Evolutionary conservation across 2,797 vertebrate species (phyloP).

Genomic region (Smutsia gigantea): DNA sequence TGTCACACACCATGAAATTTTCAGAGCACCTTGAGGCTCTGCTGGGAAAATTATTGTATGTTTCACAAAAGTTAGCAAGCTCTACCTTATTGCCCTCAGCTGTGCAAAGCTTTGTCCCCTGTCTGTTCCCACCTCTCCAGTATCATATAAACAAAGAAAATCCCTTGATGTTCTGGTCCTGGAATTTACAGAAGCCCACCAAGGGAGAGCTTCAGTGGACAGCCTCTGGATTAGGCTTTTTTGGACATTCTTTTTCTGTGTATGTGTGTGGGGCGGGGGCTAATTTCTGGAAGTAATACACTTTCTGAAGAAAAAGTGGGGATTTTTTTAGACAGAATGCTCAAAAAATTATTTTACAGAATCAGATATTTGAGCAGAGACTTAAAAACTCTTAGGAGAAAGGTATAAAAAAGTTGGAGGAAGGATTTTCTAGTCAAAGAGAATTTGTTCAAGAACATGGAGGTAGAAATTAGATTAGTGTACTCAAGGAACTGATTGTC

Average conservation of each 20-base stretch:
- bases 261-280: background rate
- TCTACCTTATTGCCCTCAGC: conserved; percentile 10
- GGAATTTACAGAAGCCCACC: background rate
- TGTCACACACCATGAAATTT: background rate
- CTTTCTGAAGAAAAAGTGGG: background rate
- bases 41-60: background rate
- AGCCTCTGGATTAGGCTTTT: background rate
- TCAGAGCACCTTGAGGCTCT: background rate
- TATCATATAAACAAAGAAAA: background rate
- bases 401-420: background rate
- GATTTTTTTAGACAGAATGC: background rate
- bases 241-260: background rate
- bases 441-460: background rate
- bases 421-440: background rate
- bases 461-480: background rate
- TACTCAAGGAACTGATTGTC: background rate
- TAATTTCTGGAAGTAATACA: background rate
- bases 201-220: background rate
- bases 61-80: conserved; percentile 1
- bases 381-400: background rate
- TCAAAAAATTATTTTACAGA: background rate
- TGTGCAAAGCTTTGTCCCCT: background rate
- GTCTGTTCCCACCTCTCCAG: background rate
- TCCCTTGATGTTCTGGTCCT: background rate
- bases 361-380: background rate